These are phyloP conservation scores for Rotaria socialis DNA, from an alignment of 2,888 invertebrate genomes.

Conservation along the genomic window DNA sequence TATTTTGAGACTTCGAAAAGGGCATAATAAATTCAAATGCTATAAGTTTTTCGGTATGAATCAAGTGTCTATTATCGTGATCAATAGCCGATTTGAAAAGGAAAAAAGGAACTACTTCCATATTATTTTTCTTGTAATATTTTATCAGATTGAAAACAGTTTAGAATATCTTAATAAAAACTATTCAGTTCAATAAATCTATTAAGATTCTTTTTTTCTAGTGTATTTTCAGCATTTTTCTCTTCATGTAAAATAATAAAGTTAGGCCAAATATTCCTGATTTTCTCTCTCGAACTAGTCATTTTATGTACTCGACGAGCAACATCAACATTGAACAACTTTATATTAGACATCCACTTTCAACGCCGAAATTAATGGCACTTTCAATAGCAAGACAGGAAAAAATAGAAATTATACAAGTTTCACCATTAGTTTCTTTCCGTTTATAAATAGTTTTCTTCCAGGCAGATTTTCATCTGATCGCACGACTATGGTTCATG, in stretches of 20 bases:
- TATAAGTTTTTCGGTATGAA: too few species aligned
- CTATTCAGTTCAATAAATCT: neutral
- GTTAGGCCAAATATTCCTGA: neutral
- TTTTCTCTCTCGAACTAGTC: neutral
- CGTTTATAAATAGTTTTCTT: neutral
- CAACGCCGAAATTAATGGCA: neutral
- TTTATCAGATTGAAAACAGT: too few species aligned
- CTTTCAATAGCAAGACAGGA: neutral
- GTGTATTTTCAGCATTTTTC: neutral
- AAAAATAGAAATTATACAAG: neutral
- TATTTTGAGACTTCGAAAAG: neutral
- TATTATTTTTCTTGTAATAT: too few species aligned
- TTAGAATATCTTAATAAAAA: neutral
- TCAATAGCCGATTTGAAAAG: too few species aligned
- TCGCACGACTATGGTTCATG: neutral
- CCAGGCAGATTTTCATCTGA: neutral
- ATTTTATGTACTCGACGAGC: neutral
- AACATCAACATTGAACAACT: neutral
- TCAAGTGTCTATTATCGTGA: too few species aligned
- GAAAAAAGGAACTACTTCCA: too few species aligned
- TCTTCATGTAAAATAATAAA: neutral
- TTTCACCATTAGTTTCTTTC: neutral
- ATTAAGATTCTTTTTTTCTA: neutral
- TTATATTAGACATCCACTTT: neutral
- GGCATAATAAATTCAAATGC: neutral